Conservation (phyloP, 2,113 vertebrate species). For the Paradisaea rubra region DNA sequence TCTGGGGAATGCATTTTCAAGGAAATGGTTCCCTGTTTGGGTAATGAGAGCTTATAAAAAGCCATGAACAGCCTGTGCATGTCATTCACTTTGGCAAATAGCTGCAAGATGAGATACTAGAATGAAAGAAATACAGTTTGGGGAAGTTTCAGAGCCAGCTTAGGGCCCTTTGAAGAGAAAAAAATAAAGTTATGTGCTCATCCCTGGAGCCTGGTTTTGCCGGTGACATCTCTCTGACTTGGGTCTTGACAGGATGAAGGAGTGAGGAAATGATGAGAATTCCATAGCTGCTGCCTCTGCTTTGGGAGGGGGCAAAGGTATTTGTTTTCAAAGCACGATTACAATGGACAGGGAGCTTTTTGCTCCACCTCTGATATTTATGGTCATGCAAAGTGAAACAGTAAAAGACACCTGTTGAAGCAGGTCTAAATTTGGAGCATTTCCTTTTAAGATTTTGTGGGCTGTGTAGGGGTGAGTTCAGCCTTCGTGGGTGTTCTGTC, state of each 20-base stretch:
- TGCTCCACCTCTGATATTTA: conserved; percentile 64
- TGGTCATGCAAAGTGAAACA: conserved; percentile 50
- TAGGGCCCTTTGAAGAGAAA: conserved; percentile 26
- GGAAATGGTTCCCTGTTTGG: conserved; percentile 48
- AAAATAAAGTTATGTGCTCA: conserved; percentile 22
- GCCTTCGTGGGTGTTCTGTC: conserved; percentile 61
- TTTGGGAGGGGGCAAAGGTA: conserved; percentile 16
- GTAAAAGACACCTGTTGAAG: conserved; percentile 73
- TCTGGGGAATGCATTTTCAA: conserved; percentile 37
- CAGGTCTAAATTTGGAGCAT: conserved; percentile 64
- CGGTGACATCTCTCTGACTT: conserved; percentile 31
- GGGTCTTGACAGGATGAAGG: conserved; percentile 62
- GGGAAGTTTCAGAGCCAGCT: conserved; percentile 17
- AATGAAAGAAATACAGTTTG: conserved; percentile 46
- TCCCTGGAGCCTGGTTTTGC: conserved; percentile 47
- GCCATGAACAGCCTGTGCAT: conserved; percentile 28
- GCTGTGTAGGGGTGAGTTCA: conserved; percentile 47
- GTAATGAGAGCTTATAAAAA: conserved; percentile 62
- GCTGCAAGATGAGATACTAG: conserved; percentile 42
- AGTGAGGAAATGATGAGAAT: conserved; percentile 73
- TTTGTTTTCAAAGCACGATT: conserved; percentile 54
- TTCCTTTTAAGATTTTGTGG: conserved; percentile 60
- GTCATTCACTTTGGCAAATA: conserved; percentile 58
- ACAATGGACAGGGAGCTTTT: conserved; percentile 42
- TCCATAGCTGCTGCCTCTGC: conserved; percentile 45